These are phyloP conservation scores for Microctonus hyperodae DNA, from an alignment of 2,888 invertebrate genomes.

Conservation along the genomic window DNA sequence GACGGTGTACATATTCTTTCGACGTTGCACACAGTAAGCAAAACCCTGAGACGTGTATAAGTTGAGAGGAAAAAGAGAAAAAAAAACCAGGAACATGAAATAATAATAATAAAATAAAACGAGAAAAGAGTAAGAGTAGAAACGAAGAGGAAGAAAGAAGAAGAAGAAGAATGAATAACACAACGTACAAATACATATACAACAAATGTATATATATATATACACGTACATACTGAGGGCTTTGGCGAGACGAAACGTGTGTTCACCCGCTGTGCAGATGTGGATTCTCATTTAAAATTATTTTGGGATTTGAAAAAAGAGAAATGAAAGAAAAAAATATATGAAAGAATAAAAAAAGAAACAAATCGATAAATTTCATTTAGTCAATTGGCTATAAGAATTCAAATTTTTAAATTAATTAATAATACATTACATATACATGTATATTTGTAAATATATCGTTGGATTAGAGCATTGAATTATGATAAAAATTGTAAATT, in stretches of 20 bases:
- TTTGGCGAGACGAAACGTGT: conserved; percentile 9
- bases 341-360: neutral
- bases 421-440: too few relatives aligned
- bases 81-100: conserved; percentile 3
- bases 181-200: neutral
- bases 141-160: neutral
- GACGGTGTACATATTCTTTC: conserved; percentile 27
- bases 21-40: conserved; percentile 31
- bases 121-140: neutral
- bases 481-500: too few relatives aligned
- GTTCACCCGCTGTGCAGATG: conserved; percentile 26
- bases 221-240: neutral
- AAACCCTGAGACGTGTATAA: conserved; percentile 22
- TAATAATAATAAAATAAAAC: conserved; percentile 4
- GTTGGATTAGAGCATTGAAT: too few relatives aligned
- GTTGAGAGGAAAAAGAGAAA: neutral
- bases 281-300: conserved; percentile 24
- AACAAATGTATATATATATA: neutral
- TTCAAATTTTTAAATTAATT: neutral
- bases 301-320: neutral
- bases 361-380: conserved; percentile 1
- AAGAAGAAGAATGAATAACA: conserved; percentile 2
- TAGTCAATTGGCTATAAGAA: neutral
- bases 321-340: neutral
- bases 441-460: too few relatives aligned